phyloP scores from a whole-genome alignment of 2,113 vertebrate species.

The Apistogramma diplotaenia region DNA sequence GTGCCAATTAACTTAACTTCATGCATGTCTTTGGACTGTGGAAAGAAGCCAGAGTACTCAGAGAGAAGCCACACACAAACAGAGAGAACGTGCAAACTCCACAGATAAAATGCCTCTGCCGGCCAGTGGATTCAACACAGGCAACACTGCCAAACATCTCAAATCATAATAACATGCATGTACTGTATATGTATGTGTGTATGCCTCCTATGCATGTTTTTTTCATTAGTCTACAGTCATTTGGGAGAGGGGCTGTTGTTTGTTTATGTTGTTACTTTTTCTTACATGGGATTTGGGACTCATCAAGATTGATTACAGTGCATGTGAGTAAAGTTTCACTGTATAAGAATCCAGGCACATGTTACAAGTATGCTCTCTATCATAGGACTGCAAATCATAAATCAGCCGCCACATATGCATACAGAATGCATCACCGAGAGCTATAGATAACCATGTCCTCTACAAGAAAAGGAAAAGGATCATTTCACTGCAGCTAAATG shows the following conservation, averaged over 20 bases:
- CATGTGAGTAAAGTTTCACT: not conserved
- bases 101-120: too few relatives aligned
- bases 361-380: not conserved
- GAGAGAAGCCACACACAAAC: not conserved
- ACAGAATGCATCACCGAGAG: not conserved
- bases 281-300: not conserved
- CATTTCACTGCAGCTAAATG: slow-evolving; percentile 19
- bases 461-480: slow-evolving; percentile 1
- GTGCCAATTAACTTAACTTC: not conserved
- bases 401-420: not conserved
- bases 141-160: not conserved
- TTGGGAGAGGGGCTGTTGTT: too few relatives aligned
- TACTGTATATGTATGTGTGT: rapidly evolving
- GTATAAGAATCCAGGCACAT: not conserved
- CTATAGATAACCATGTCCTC: slow-evolving; percentile 1
- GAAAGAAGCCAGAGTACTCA: not conserved
- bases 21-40: not conserved
- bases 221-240: not conserved
- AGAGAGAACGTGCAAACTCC: too few relatives aligned
- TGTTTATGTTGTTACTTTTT: too few relatives aligned
- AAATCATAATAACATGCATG: not conserved
- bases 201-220: not conserved
- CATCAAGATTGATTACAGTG: not conserved
- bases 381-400: not conserved
- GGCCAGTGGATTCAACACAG: not conserved